phyloP scores from a whole-genome alignment of 2,888 invertebrate species.

The Apamea sordens region DNA sequence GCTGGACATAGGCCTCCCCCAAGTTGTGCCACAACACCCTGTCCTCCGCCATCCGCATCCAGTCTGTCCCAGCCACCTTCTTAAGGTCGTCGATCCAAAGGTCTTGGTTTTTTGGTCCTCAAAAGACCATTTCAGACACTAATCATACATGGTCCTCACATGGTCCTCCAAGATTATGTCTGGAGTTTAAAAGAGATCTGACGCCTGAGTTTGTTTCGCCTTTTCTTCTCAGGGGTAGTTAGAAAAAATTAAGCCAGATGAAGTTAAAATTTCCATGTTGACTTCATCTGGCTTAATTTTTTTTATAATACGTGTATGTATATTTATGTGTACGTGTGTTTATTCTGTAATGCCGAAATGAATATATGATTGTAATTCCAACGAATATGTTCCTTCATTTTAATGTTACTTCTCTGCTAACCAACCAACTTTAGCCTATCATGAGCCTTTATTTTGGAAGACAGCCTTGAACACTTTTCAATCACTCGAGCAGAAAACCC shows the following conservation, averaged over 20 bases:
- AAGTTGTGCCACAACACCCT: too few species aligned
- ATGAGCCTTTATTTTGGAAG: not conserved
- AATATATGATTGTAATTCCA: not conserved
- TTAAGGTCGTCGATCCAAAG: too few species aligned
- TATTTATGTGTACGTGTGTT: not conserved
- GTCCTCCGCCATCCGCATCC: too few species aligned
- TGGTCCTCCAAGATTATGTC: not conserved
- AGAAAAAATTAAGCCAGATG: not conserved
- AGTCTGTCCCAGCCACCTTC: too few species aligned
- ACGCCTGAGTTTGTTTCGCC: not conserved
- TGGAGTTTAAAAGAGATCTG: not conserved
- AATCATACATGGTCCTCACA: not conserved
- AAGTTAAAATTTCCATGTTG: not conserved
- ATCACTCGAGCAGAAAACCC: not conserved
- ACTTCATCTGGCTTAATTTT: not conserved
- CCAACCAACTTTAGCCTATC: not conserved
- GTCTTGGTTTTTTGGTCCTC: too few species aligned
- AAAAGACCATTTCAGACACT: not conserved
- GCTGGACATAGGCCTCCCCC: too few species aligned
- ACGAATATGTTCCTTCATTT: not conserved
- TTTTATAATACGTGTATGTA: not conserved
- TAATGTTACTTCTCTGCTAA: not conserved
- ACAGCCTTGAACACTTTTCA: not conserved
- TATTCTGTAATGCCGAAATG: not conserved
- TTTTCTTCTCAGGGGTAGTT: not conserved